These are phyloP conservation scores for Euclidia mi DNA, from an alignment of 2,888 invertebrate species.

Conservation along the genomic window DNA sequence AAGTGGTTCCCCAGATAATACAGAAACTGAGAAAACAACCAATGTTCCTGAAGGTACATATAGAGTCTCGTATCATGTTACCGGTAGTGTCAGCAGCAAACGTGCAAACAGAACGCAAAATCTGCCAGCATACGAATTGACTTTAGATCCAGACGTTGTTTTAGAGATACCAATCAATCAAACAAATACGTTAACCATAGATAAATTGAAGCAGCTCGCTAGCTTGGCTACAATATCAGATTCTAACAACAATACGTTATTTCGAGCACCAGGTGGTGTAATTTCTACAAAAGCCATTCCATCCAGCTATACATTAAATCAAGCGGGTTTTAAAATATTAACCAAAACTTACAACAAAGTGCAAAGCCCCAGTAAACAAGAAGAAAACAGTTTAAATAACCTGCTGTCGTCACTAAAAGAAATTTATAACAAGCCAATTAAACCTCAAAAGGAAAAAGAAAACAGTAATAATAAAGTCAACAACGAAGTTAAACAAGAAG, in stretches of 20 bases:
- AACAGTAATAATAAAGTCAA: conserved; percentile 23
- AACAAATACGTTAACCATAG: conserved; percentile 77
- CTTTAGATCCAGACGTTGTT: conserved; percentile 83
- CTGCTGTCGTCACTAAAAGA: conserved; percentile 69
- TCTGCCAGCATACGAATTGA: conserved; percentile 82
- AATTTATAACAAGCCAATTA: conserved; percentile 70
- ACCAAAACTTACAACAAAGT: conserved; percentile 92
- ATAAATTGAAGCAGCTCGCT: conserved; percentile 88
- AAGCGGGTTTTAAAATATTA: conserved; percentile 91
- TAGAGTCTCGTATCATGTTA: conserved; percentile 85
- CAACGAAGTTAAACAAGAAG: conserved; percentile 58
- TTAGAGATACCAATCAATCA: conserved; percentile 84
- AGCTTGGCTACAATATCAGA: conserved; percentile 89
- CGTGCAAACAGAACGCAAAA: conserved; percentile 83
- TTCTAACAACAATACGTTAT: conserved; percentile 86
- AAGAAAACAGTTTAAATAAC: conserved; percentile 78
- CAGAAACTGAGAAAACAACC: conserved; percentile 46
- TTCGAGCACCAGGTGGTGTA: conserved; percentile 83
- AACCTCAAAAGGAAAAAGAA: conserved; percentile 72
- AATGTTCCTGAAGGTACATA: conserved; percentile 83
- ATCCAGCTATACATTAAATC: conserved; percentile 90
- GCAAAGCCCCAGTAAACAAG: conserved; percentile 79
- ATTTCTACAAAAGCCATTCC: conserved; percentile 91
- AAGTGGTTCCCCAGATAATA: conserved; percentile 45
- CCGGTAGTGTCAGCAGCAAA: conserved; percentile 86